Evolutionary conservation across 2,797 vertebrate species (phyloP), one percentile per base, ranked within the genome.

Genomic region (Falco novaeseelandiae): DNA sequence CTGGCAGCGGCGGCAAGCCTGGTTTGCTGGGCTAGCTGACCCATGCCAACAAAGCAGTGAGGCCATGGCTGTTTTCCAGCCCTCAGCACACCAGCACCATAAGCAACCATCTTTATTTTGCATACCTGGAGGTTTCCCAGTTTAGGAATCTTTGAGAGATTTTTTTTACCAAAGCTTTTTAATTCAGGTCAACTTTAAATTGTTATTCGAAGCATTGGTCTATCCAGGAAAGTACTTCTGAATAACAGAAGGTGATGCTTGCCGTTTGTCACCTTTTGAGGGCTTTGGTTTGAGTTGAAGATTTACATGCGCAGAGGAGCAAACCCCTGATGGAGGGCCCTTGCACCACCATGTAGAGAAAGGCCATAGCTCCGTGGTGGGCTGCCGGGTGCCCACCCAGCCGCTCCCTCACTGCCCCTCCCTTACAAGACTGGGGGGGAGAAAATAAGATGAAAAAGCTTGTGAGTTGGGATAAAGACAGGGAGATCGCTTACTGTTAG

Each of bases 301-400:
- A n/a, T 36, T 51, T 40, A 10, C 2, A 14, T 32, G 55, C 12
- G 9, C 13, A 52, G 65, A 83, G 32, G 27, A 82, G 38, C 29
- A 27, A 14, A n/a, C 76, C 36, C 69, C 17, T 1, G 3, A 17
- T 0, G 9, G 40, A 49, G 0, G 2, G 48, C 10, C 42, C n/a
- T 30, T 14, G 19, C 13, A 16, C 36, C 1, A 1, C 0, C 16
- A 2, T 21, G 40, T 40, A 29, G 44, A 25, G 62, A 71, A 57
- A 42, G 46, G 42, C 65, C 40, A n/a, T 12, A 48, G 46, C 44
- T 40, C 25, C 1, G 9, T 7, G 46, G 42, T 32, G 61, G 30
- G 44, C 7, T 65, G 40, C 5, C 44, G 42, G 32, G 27, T 0
- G 2, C 40, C 46, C 52, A 51, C 57, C 29, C 54, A 61, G 54